phyloP scores from a whole-genome alignment of 1,140 invertebrate genomes.

The Drosophila baimaii region DNA sequence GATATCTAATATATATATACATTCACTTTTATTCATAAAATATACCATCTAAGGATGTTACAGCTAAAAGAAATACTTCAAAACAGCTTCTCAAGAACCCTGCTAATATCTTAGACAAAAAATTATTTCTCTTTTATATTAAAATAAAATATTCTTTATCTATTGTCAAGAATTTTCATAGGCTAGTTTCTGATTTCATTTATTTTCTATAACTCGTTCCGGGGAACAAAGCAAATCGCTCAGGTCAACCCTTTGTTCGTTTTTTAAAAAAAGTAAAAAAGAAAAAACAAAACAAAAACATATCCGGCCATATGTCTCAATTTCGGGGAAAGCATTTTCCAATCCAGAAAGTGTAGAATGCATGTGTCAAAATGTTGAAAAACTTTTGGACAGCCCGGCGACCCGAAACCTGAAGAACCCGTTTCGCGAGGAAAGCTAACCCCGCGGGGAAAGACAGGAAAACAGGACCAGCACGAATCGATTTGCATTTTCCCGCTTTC shows the following conservation, averaged over 20 bases:
- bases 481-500: slow-evolving; percentile 57
- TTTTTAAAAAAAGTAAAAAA: neutral
- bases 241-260: slow-evolving; percentile 39
- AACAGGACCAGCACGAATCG: slow-evolving; percentile 60
- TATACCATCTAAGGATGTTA: too few species aligned
- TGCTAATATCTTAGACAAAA: neutral
- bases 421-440: slow-evolving; percentile 39
- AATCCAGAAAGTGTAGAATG: slow-evolving; percentile 20
- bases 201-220: neutral
- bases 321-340: slow-evolving; percentile 51
- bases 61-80: too few species aligned
- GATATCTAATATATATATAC: neutral
- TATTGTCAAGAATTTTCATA: too few species aligned
- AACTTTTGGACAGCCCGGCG: slow-evolving; percentile 46
- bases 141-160: neutral
- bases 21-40: too few species aligned
- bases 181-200: neutral
- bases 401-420: slow-evolving; percentile 25
- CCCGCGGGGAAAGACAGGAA: slow-evolving; percentile 2
- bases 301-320: slow-evolving; percentile 64
- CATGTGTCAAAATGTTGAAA: slow-evolving; percentile 62
- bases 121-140: neutral
- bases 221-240: neutral
- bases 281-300: neutral
- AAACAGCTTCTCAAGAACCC: too few species aligned